A percentile compares a stretch with the other conserved stretches of the same genome.
Evolutionary conservation across 64 coral and sea anemone genomes (phyloP).

Genomic region (Pocillopora damicornis): DNA sequence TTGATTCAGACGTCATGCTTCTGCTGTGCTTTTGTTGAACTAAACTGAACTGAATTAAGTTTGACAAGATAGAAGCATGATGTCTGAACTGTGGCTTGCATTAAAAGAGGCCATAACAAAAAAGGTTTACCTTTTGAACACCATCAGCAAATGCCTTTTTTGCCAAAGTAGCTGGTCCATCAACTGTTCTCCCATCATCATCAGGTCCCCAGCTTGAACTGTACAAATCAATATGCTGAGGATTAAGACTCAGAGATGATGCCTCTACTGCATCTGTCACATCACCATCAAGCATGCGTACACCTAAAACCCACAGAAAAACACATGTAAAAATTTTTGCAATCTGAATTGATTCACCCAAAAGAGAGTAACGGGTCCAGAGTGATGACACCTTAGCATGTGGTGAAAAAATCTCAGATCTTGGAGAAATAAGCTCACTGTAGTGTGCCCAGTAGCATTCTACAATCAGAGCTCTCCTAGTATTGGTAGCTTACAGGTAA

Average conservation of each 20-base stretch:
- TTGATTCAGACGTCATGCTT: no score
- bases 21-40: no score
- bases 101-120: no score
- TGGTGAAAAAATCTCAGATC: no score
- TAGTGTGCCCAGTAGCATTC: no score
- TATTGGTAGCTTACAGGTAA: no score
- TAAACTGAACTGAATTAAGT: no score
- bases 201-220: constrained; percentile 98
- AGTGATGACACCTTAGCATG: neutral
- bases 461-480: no score
- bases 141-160: constrained; percentile 86
- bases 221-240: constrained; percentile 90
- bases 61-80: no score
- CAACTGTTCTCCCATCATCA: constrained; percentile 92
- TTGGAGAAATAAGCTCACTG: no score
- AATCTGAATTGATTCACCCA: neutral
- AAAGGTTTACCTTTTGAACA: constrained; percentile 51
- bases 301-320: constrained; percentile 41
- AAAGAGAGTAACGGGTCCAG: neutral
- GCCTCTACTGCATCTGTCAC: constrained; percentile 96
- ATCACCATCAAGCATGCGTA: constrained; percentile 98
- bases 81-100: no score
- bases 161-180: constrained; percentile 85
- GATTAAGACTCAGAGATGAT: constrained; percentile 76
- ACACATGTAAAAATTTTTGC: neutral